Conservation (phyloP, 2,888 invertebrate species). For the Alloplasta piceator region DNA sequence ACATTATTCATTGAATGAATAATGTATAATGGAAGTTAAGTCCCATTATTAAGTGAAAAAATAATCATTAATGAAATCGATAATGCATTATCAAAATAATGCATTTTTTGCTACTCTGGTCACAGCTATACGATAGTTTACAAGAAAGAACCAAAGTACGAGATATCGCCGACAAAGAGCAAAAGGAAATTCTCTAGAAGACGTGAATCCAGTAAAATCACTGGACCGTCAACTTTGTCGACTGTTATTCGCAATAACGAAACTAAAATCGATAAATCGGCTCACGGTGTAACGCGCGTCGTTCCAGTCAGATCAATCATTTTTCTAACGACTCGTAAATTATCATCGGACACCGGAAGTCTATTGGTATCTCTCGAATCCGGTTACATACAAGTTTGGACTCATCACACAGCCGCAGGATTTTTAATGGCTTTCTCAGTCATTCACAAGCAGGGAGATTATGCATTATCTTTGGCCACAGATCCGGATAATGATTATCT, state of each 20-base stretch:
- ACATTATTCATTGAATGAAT: no score
- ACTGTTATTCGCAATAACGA: conserved; percentile 29
- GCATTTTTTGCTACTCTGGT: not conserved
- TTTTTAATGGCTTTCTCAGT: conserved; percentile 89
- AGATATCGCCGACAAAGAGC: not conserved
- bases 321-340: conserved; percentile 87
- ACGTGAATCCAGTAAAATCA: conserved; percentile 7
- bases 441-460: conserved; percentile 88
- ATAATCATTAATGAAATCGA: no score
- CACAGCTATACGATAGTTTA: conserved; percentile 64
- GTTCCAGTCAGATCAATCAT: conserved; percentile 88
- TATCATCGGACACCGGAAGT: conserved; percentile 86
- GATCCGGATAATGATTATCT: conserved; percentile 89
- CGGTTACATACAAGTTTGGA: conserved; percentile 92
- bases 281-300: conserved; percentile 78
- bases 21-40: no score
- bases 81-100: no score
- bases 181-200: conserved; percentile 28
- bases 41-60: no score
- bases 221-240: conserved; percentile 15
- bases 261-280: conserved; percentile 61
- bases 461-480: conserved; percentile 88
- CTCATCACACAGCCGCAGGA: conserved; percentile 90
- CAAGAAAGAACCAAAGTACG: conserved; percentile 60
- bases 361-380: conserved; percentile 90